Percentiles rank a stretch among this genome's conserved stretches.
These are phyloP conservation scores for Mionectes olivaceus DNA, from an alignment of 2,797 vertebrate genomes.

Conservation along the genomic window DNA sequence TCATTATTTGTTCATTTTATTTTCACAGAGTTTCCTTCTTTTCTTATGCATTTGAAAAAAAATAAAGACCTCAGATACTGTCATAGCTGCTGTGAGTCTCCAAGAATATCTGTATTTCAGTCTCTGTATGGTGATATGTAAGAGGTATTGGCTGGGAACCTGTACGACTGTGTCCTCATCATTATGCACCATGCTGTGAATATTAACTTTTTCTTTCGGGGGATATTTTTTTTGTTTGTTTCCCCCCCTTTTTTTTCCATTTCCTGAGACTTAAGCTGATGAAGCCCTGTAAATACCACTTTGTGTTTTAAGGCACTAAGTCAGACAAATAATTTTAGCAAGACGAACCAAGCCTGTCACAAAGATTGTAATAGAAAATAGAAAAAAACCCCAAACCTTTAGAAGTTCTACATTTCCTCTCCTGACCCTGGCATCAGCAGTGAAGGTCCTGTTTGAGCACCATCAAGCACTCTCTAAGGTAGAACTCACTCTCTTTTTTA, in stretches of 20 bases:
- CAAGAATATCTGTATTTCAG: neutral
- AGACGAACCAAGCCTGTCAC: neutral
- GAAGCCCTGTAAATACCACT: neutral
- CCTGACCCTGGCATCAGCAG: neutral
- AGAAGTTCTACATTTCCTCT: neutral
- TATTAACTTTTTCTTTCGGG: neutral
- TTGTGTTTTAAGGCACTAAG: neutral
- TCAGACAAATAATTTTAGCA: neutral
- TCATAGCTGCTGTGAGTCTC: neutral
- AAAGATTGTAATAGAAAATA: neutral
- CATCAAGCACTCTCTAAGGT: neutral
- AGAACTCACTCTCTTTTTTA: neutral
- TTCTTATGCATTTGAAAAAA: neutral
- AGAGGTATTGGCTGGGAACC: neutral
- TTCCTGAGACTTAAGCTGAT: neutral
- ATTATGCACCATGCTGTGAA: neutral
- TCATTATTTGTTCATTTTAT: neutral
- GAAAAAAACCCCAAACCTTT: rapidly evolving
- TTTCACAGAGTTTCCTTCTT: neutral
- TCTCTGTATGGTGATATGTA: neutral
- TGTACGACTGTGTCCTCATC: neutral
- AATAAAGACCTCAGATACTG: neutral
- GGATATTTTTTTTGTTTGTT: neutral
- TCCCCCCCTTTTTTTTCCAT: rapidly evolving
- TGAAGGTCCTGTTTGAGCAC: neutral